Conservation (phyloP, 2,888 invertebrate species). For the Oconnorella tubifera region DNA sequence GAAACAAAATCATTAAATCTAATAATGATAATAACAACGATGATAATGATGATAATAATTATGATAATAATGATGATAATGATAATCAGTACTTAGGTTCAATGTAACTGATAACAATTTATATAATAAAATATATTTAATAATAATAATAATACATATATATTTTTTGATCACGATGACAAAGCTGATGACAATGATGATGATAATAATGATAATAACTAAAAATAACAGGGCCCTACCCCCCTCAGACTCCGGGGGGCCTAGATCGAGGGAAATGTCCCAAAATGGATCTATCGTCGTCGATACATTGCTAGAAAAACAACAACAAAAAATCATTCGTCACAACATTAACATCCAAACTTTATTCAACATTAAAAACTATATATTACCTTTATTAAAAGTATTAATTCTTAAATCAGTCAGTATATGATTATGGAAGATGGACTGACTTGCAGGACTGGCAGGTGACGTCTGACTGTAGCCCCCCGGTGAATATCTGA, state of each 20-base stretch:
- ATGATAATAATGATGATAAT: too few species aligned
- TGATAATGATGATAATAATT: too few species aligned
- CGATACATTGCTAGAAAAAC: conserved; percentile 72
- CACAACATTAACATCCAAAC: background rate
- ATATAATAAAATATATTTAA: too few species aligned
- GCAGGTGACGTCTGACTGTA: conserved; percentile 95
- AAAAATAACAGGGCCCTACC: background rate
- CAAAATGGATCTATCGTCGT: conserved; percentile 96
- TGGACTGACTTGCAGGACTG: conserved; percentile 77
- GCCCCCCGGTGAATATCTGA: conserved; percentile 90
- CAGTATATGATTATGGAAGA: background rate
- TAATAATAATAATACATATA: too few species aligned
- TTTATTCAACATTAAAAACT: background rate
- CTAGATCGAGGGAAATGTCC: conserved; percentile 93
- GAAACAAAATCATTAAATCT: too few species aligned
- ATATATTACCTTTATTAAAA: background rate
- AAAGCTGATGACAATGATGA: too few species aligned
- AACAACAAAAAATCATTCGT: background rate
- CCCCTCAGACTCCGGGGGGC: conserved; percentile 42
- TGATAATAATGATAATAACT: too few species aligned
- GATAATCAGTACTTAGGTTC: too few species aligned
- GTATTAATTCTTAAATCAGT: conserved; percentile 1
- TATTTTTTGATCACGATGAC: too few species aligned
- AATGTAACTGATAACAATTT: too few species aligned
- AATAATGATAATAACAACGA: too few species aligned